Base-by-base conservation (phyloP, 2,113 vertebrate species). In the Clarias gariepinus region DNA sequence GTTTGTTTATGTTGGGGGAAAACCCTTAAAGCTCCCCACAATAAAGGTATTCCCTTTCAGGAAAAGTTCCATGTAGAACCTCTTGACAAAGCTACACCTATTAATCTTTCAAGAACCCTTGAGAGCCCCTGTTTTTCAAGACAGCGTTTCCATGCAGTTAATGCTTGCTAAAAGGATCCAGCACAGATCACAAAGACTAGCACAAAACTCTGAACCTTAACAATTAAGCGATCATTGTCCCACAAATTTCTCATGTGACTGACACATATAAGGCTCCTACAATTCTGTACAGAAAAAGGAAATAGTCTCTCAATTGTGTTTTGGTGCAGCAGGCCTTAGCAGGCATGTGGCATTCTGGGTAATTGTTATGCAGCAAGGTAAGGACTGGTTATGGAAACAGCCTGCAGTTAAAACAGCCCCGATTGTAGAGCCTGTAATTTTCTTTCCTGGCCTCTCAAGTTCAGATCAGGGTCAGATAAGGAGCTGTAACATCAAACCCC, bases 361-460 rank as follows among this genome's bases (percentile, higher is more conserved):
- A 94, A 94, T 92, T 93, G 92, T 93, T 94, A 93, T 93, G 90
- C 89, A 89, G 90, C 84, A 79, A 91, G 89, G 90, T 91, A 91
- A 92, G 90, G 82, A 88, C 41, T 84, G 90, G 89, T 93, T 92
- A 87, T 90, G 88, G 90, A 92, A 94, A 87, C 79, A 92, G 84
- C 89, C 90, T 80, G 87, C 84, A 66, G 92, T 92, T 83, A 91
- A 90, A 89, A 89, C 90, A 85, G 78, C 84, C 88, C 93, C 92
- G 92, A 94, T 91, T 91, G 89, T 90, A 90, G 68, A 94, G 92
- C 86, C 92, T 92, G 90, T 93, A 89, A 90, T 94, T 95, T 94
- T 94, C 92, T 93, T 89, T 92, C 87, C 78, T 47, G 89, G 90
- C 90, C 91, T 90, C 89, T 74, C 21, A 91, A 91, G 93, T 95